Evolutionary conservation across 2,888 invertebrate species (phyloP), one percentile per base, ranked within the genome.

Genomic region (Spilarctia lutea): DNA sequence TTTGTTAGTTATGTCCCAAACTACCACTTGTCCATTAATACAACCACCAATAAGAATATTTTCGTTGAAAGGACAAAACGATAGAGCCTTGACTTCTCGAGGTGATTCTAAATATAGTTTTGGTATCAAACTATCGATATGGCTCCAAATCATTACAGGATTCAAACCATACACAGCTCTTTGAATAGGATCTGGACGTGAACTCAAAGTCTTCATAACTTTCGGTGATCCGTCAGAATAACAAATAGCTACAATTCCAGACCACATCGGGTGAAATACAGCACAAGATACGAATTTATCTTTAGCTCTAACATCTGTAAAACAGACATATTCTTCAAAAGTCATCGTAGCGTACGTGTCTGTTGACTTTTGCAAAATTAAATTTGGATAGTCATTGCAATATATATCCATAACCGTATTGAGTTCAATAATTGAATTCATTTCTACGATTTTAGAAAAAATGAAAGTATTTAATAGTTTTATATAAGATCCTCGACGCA

Each of bases 111-210:
- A 95, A 83, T 97, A 96, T 65, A 98, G 90, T 92, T 97, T 98
- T 33, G 97, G 97, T 42, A 96, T 93, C 4, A 98, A 91, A 73
- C 96, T 97, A 83, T 98, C 98, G 45, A 96, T 95, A 79, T 98
- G 97, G 81, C 97, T 97, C 98, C 98, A 98, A 81, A 98, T 95
- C 77, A 98, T 93, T 2, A 98, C 97, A 0, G 97, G 96, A 89
- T 97, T 97, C 4, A 96, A 90, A 7, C 96, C 96, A 73, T 97
- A 96, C 0, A 97, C 96, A 1, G 97, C 96, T 84, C 96, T 92
- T 87, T 96, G 94, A 35, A 96, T 95, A 2, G 92, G 91, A 85
- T 96, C 96, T 11, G 90, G 88, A 10, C 92, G 91, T 86, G 93
- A 82, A 87, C 91, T 87, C 80, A 93, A 77, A 45, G 85, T 89